Conservation (phyloP, 2,797 vertebrate genomes). For the Bucorvus abyssinicus region DNA sequence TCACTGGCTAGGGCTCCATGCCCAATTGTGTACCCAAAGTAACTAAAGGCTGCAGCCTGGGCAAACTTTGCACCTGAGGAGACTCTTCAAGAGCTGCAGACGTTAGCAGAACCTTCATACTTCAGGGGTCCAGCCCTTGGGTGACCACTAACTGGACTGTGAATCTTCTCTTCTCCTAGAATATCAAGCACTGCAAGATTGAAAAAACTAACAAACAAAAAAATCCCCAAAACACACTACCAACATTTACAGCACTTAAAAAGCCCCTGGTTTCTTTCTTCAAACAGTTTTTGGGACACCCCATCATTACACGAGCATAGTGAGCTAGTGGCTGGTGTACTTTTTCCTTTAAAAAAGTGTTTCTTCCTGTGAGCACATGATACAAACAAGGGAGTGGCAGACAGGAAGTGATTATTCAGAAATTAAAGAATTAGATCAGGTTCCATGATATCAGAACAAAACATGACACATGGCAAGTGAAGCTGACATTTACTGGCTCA, state of each 20-base stretch:
- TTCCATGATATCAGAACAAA: conserved; percentile 36
- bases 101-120: not conserved
- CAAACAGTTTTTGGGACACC: not conserved
- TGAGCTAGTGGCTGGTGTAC: not conserved
- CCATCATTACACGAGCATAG: not conserved
- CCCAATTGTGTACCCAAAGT: not conserved
- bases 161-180: not conserved
- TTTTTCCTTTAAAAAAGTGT: conserved; percentile 4
- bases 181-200: not conserved
- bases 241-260: not conserved
- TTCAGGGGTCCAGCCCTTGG: not conserved
- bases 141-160: not conserved
- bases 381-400: conserved; percentile 60
- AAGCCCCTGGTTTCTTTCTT: not conserved
- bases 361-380: conserved; percentile 44
- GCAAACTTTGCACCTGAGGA: not conserved
- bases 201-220: not conserved
- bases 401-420: conserved; percentile 52
- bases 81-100: not conserved
- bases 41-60: not conserved
- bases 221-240: not conserved
- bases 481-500: not conserved
- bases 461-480: not conserved
- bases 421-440: conserved; percentile 51
- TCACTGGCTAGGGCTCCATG: not conserved